Evolutionary conservation across 2,797 vertebrate genomes (phyloP), one percentile per base, ranked within the genome.

Genomic region (Brachyrhaphis roseni): DNA sequence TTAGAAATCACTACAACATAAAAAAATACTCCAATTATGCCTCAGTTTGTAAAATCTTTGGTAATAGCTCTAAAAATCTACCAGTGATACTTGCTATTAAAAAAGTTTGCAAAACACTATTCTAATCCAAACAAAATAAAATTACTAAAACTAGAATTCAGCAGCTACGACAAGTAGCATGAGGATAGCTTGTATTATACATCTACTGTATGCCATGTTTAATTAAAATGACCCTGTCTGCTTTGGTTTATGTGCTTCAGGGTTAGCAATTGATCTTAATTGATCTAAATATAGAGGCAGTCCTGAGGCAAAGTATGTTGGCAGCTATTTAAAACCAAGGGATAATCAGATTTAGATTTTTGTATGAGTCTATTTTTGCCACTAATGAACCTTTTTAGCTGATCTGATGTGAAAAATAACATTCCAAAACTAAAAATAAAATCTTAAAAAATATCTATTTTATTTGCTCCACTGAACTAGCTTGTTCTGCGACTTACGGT

Each of bases 211-310:
- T 70, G 39, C 41, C 66, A 64, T 43, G 55, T 45, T 64, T 46
- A 76, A 76, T 76, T 76, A 51, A 72, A 76, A 72, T 41, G 43
- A 62, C 31, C 15, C 34, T 36, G 39, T 73, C 15, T 80, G 76
- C 84, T 85, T 83, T 75, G 64, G 34, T 82, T 84, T 78, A 80
- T 87, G 74, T 36, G 78, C 86, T 75, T 76, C 15, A 31, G 81
- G 87, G 85, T 72, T 79, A 77, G 16, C 77, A 75, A 85, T 82
- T 84, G 77, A 85, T 81, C 86, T 72, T 77, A 87, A 90, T 82
- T 86, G 78, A 86, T 82, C 87, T 74, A 78, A 87, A 90, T 82
- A 74, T 81, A 75, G 43, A 89, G 59, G 76, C 62, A 73, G 41
- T 62, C 51, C 68, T 62, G 57, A 62, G n/a, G 57, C 57, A 71